Evolutionary conservation across 2,888 invertebrate genomes (phyloP).

Genomic region (Pollenia angustigena): DNA sequence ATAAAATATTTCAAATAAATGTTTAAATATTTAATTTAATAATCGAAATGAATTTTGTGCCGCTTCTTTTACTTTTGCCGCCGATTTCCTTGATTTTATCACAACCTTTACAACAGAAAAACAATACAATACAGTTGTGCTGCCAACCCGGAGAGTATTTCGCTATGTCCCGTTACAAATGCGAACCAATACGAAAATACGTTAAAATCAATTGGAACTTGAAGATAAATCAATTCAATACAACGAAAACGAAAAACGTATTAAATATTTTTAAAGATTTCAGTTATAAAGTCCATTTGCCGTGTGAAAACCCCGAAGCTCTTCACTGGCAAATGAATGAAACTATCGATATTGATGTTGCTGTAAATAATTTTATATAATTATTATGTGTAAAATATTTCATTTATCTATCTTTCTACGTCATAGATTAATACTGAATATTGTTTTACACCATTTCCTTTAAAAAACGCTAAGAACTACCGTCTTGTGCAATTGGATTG

Average conservation of each 20-base stretch:
- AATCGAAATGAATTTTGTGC: conserved; percentile 4
- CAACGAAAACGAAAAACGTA: neutral
- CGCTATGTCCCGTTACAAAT: neutral
- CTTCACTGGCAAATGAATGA: conserved; percentile 40
- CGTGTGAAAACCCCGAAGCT: conserved; percentile 41
- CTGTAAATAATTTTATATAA: conserved; percentile 20
- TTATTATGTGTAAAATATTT: neutral
- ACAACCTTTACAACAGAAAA: neutral
- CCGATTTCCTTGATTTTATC: neutral
- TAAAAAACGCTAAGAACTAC: neutral
- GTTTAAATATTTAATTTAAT: neutral
- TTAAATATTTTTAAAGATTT: conserved; percentile 11
- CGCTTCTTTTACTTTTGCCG: neutral
- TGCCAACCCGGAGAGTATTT: conserved; percentile 40
- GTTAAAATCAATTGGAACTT: conserved; percentile 22
- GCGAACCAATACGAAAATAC: neutral
- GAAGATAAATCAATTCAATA: neutral
- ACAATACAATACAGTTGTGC: conserved; percentile 32
- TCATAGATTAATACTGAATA: neutral
- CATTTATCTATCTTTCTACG: neutral
- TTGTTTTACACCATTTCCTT: conserved; percentile 51
- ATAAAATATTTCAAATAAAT: neutral
- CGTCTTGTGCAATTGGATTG: conserved; percentile 28
- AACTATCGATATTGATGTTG: neutral
- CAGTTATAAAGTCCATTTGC: conserved; percentile 21